These are phyloP conservation scores for Meleagris gallopavo DNA, from an alignment of 2,113 vertebrate genomes.

Conservation along the genomic window DNA sequence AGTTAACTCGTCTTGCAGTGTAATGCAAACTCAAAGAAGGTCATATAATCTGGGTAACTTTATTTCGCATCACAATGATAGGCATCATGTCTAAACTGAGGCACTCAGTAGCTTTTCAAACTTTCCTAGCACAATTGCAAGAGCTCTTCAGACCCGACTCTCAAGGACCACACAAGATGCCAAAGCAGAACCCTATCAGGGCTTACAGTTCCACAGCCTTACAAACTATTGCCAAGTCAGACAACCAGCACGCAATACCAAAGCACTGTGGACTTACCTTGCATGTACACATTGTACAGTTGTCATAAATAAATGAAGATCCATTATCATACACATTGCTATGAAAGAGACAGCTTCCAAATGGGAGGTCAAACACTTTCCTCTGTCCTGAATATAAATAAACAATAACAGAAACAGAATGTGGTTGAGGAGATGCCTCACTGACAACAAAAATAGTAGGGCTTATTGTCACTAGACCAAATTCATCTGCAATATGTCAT, in stretches of 20 bases:
- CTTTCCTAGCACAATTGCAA: not conserved
- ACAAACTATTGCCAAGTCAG: not conserved
- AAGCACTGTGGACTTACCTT: constrained; percentile 76
- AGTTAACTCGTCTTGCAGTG: not conserved
- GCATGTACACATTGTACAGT: constrained; percentile 93
- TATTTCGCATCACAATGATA: not conserved
- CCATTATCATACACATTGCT: constrained; percentile 94
- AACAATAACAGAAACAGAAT: constrained; percentile 44
- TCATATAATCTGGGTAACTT: not conserved
- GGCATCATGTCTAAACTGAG: not conserved
- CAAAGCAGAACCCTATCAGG: not conserved
- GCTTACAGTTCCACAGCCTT: not conserved
- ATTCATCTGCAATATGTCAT: constrained; percentile 13
- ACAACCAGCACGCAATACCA: not conserved
- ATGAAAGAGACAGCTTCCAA: constrained; percentile 95
- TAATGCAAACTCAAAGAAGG: not conserved
- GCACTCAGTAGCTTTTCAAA: not conserved
- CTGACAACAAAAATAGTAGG: constrained; percentile 26
- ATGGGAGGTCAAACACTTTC: constrained; percentile 95
- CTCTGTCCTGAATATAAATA: constrained; percentile 87
- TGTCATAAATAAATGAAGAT: constrained; percentile 87
- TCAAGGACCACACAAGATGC: constrained; percentile 10
- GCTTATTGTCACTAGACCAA: constrained; percentile 47
- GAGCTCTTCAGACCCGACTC: not conserved
- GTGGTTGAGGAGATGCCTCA: constrained; percentile 9